Percentiles rank a stretch among this genome's conserved stretches.
Evolutionary conservation across 2,888 invertebrate species (phyloP).

Genomic region (Drosophila rellima): DNA sequence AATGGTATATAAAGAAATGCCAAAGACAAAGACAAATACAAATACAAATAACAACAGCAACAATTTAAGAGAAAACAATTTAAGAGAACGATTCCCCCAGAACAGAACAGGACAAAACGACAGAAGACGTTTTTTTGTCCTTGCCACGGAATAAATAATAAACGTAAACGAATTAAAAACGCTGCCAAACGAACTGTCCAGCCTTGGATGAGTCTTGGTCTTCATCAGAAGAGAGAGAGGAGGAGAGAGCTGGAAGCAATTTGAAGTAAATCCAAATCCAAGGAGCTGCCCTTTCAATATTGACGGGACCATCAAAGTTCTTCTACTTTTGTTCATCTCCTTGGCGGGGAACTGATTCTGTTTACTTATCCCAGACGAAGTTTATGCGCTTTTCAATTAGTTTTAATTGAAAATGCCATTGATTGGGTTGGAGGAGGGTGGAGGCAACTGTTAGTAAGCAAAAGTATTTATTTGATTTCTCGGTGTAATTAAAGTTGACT

Average conservation of each 20-base stretch:
- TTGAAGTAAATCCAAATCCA: conserved; percentile 20
- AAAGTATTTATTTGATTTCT: conserved; percentile 44
- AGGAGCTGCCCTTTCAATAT: conserved; percentile 53
- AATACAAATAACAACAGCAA: conserved; percentile 53
- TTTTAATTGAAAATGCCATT: conserved; percentile 77
- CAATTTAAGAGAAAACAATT: conserved; percentile 52
- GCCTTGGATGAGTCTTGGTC: not conserved
- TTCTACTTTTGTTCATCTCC: conserved; percentile 28
- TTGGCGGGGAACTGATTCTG: conserved; percentile 46
- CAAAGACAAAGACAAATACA: conserved; percentile 70
- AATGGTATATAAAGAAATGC: conserved; percentile 69
- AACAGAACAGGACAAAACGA: conserved; percentile 4
- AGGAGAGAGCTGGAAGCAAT: not conserved
- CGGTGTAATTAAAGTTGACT: conserved; percentile 48
- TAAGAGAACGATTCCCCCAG: conserved; percentile 10
- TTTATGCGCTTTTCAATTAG: conserved; percentile 75
- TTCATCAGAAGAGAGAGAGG: not conserved
- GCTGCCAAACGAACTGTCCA: conserved; percentile 63
- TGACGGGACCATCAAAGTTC: conserved; percentile 55
- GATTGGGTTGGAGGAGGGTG: conserved; percentile 38
- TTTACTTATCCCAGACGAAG: conserved; percentile 63
- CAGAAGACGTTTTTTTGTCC: conserved; percentile 41
- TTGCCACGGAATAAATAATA: conserved; percentile 79
- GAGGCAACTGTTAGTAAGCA: conserved; percentile 15
- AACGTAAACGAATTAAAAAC: conserved; percentile 83